Conservation (phyloP, 2,888 invertebrate species). For the Eupithecia subumbrata region DNA sequence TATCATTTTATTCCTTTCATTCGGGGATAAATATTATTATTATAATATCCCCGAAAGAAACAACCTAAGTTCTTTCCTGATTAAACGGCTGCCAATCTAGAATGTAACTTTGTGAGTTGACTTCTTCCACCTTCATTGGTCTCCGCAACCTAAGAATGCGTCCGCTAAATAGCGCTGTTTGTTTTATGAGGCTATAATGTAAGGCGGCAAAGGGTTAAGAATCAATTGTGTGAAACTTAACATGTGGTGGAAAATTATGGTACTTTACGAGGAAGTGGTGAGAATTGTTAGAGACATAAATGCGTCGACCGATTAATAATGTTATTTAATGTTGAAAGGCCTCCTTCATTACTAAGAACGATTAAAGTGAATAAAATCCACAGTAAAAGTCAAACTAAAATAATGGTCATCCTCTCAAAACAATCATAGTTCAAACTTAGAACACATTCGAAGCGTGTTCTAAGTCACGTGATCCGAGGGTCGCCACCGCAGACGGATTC, state of each 20-base stretch:
- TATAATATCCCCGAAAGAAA: too few species aligned
- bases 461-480: slow-evolving; percentile 43
- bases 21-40: too few species aligned
- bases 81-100: too few species aligned
- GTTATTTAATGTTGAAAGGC: neutral
- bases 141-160: neutral
- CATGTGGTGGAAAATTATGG: slow-evolving; percentile 12
- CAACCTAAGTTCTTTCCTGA: too few species aligned
- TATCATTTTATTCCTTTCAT: too few species aligned
- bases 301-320: neutral
- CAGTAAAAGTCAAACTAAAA: too few species aligned
- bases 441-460: slow-evolving; percentile 20
- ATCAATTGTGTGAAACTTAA: slow-evolving; percentile 11
- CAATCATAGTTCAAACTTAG: slow-evolving; percentile 5
- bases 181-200: neutral
- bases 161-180: neutral
- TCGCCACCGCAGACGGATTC: slow-evolving; percentile 63
- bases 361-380: neutral
- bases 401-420: neutral
- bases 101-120: too few species aligned
- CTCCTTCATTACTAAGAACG: neutral
- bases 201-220: slow-evolving; percentile 14
- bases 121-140: neutral
- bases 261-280: neutral
- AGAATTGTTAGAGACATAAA: neutral